Evolutionary conservation across 2,797 vertebrate genomes (phyloP), one percentile per base, ranked within the genome.

Genomic region (Sebastes matsubarae): DNA sequence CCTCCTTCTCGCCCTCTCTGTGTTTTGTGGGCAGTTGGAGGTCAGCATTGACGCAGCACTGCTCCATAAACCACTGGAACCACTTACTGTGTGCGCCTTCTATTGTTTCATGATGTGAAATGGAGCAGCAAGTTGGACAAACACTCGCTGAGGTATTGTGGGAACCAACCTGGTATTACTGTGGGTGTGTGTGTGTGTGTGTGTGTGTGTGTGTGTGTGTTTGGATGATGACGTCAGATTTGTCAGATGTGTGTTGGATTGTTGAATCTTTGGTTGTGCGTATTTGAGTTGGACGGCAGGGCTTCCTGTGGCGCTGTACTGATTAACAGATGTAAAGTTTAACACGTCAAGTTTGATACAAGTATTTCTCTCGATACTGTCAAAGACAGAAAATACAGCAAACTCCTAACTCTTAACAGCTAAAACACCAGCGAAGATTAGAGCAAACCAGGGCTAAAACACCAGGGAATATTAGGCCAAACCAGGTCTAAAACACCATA

Each of bases 21-120:
- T 30, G 12, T 85, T 87, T 89, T 86, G 86, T 88, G 89, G 84
- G 77, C 81, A 89, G 83, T 22, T 55, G 68, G 86, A 91, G 89
- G 91, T 92, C 91, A 91, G 87, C 79, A 86, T 83, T 92, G 88
- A 92, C 87, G 88, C 85, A 91, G 86, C 83, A 76, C 73, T 75
- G 82, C 79, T 85, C 87, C 84, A 90, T 89, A 92, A 93, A 90
- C 85, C 87, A 67, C 87, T 90, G 84, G 87, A 89, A 88, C 82
- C 82, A 89, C 82, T 92, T 89, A 90, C 42, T 82, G 73, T 55
- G 75, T 64, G 75, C 52, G 80, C 29, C 18, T 57, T 84, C 82
- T 85, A 87, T 89, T 89, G 88, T 90, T 90, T 88, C 85, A 93
- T 87, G 79, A 89, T 85, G 88, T 85, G 82, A 89, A 90, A 85